Evolutionary conservation across 2,888 invertebrate genomes (phyloP).

Genomic region (Eueremaeus valkanovi): DNA sequence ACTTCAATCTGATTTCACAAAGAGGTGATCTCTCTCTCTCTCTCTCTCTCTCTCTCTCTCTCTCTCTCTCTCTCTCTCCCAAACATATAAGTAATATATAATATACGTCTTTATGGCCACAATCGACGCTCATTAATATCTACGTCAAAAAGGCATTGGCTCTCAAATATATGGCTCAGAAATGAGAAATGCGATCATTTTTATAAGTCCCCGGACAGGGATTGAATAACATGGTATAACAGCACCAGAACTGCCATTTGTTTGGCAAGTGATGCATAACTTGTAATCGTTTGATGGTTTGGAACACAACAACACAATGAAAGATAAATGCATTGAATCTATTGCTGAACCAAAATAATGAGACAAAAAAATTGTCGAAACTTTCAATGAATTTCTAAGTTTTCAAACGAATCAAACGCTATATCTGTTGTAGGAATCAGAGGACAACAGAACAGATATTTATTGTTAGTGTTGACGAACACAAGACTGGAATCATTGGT

Average conservation of each 20-base stretch:
- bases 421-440: neutral
- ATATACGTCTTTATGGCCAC: constrained; percentile 22
- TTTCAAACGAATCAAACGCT: no score
- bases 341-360: no score
- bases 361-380: no score
- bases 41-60: neutral
- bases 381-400: no score
- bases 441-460: neutral
- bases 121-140: constrained; percentile 28
- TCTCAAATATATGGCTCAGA: constrained; percentile 11
- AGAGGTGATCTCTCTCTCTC: neutral
- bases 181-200: constrained; percentile 30
- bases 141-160: neutral
- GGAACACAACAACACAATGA: constrained; percentile 3
- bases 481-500: neutral
- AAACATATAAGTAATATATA: neutral
- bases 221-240: constrained; percentile 2
- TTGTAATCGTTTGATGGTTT: constrained; percentile 26
- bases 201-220: constrained; percentile 32
- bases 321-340: neutral
- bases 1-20: neutral
- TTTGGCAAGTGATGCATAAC: constrained; percentile 32
- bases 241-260: constrained; percentile 18
- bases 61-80: neutral
- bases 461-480: no score